Evolutionary conservation across 2,113 vertebrate species (phyloP).

Genomic region (Sardina pilchardus): DNA sequence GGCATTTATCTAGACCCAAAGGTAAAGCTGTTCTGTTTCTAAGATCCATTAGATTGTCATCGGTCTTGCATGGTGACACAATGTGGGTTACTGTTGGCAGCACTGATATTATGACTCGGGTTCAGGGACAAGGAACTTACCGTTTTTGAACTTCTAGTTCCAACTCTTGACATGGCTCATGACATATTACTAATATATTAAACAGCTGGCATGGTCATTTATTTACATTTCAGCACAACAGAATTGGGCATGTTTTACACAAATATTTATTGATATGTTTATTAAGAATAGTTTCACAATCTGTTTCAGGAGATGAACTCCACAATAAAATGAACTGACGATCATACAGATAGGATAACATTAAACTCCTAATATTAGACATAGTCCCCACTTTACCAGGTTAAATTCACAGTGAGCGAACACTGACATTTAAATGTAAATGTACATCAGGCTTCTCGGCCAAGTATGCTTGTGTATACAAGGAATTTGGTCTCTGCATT

Average conservation of each 20-base stretch:
- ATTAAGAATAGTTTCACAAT: too few species aligned
- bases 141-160: neutral
- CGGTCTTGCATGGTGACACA: conserved; percentile 24
- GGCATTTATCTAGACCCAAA: conserved; percentile 10
- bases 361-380: neutral
- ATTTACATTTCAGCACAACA: neutral
- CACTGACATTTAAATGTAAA: too few species aligned
- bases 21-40: conserved; percentile 11
- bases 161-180: neutral
- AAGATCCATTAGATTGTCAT: conserved; percentile 35
- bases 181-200: neutral
- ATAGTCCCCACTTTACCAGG: too few species aligned
- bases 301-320: too few species aligned
- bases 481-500: too few species aligned
- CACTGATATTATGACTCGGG: neutral
- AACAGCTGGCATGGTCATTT: neutral
- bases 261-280: too few species aligned
- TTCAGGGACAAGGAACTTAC: neutral
- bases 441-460: too few species aligned
- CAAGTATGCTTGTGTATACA: too few species aligned
- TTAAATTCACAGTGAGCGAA: too few species aligned
- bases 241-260: neutral
- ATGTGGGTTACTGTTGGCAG: conserved; percentile 25
- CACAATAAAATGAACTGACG: too few species aligned
- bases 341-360: neutral